These are phyloP conservation scores for Ianthella basta DNA, from an alignment of 37 sponge, comb jelly and placozoan genomes.

Conservation along the genomic window DNA sequence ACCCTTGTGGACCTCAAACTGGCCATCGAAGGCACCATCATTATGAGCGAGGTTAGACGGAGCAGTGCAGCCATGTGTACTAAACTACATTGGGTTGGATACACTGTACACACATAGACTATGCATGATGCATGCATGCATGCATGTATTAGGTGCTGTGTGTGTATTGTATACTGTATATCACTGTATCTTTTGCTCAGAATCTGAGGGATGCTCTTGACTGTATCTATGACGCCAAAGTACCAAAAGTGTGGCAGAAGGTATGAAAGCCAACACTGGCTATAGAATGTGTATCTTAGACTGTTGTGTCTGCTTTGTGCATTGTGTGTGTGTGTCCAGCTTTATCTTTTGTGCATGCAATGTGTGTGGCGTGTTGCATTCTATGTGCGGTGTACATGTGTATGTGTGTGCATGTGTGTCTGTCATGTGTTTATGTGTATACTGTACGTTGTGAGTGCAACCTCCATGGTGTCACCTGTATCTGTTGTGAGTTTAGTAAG, in stretches of 20 bases:
- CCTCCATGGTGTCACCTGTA: too few relatives aligned
- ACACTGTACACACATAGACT: neutral
- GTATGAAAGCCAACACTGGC: slow-evolving; percentile 32
- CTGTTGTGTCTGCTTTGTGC: neutral
- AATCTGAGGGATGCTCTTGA: slow-evolving; percentile 93
- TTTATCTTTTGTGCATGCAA: neutral
- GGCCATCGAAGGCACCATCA: slow-evolving; percentile 99
- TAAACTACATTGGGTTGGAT: neutral
- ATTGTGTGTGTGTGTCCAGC: neutral
- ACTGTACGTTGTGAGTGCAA: too few relatives aligned
- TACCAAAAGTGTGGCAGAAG: slow-evolving; percentile 88
- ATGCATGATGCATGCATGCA: too few relatives aligned
- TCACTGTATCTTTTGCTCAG: slow-evolving; percentile 25
- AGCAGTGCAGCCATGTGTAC: neutral
- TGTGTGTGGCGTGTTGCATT: neutral
- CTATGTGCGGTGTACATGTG: neutral
- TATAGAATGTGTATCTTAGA: too few relatives aligned
- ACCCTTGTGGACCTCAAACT: slow-evolving; percentile 90
- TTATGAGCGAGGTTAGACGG: slow-evolving; percentile 94
- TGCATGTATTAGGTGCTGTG: too few relatives aligned
- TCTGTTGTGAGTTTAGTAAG: too few relatives aligned
- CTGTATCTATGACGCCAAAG: slow-evolving; percentile 95
- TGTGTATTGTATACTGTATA: too few relatives aligned
- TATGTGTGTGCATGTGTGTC: neutral
- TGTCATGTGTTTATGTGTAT: too few relatives aligned